These are phyloP conservation scores for Drosophila chauvacae DNA, from an alignment of 1,140 invertebrate species.

Conservation along the genomic window DNA sequence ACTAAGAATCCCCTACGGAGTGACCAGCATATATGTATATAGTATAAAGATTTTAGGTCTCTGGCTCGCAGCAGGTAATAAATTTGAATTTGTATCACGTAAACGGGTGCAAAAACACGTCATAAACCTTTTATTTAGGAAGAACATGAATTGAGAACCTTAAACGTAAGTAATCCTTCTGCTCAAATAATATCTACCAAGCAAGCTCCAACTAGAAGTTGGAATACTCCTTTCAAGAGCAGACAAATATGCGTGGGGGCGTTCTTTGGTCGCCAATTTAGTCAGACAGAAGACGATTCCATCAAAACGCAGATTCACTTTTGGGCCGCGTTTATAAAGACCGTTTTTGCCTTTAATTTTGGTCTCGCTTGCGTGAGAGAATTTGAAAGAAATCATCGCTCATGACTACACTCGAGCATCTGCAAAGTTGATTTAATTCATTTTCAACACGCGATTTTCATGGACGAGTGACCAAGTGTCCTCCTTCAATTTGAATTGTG, in stretches of 20 bases:
- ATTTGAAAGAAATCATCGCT: conserved; percentile 26
- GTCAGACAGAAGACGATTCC: background rate
- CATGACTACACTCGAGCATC: conserved; percentile 20
- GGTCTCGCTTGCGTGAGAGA: conserved; percentile 31
- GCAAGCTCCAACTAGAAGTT: background rate
- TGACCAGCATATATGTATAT: too few relatives aligned
- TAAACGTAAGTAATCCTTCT: background rate
- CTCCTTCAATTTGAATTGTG: background rate
- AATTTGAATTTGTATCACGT: too few relatives aligned
- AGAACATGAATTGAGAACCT: background rate
- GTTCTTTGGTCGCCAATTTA: conserved; percentile 1
- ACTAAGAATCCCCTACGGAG: too few relatives aligned
- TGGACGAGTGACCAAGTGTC: conserved; percentile 3
- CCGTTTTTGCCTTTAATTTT: conserved; percentile 8
- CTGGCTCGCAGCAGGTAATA: background rate
- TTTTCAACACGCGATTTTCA: conserved; percentile 24
- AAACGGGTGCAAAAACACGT: background rate
- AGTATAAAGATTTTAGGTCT: too few relatives aligned
- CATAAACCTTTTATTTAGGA: background rate
- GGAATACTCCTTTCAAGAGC: background rate
- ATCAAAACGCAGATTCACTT: background rate
- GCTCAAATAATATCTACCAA: background rate
- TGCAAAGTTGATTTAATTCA: conserved; percentile 34
- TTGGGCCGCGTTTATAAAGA: conserved; percentile 6
- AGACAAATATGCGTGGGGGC: conserved; percentile 20